Conservation (phyloP, 2,888 invertebrate species). For the Eupithecia inturbata region DNA sequence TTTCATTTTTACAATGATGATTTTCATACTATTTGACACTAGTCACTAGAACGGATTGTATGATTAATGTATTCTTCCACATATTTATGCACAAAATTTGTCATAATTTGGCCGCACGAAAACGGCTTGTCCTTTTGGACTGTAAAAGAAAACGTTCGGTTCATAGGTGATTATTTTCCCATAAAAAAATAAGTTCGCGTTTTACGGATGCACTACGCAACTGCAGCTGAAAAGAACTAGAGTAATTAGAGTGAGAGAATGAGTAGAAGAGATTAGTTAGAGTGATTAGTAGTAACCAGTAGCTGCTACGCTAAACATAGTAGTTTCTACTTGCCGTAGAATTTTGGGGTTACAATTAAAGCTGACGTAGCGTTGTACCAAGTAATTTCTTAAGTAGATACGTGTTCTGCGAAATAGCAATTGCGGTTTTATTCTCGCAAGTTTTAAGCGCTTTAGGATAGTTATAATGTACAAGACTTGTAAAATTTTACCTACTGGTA, state of each 20-base stretch:
- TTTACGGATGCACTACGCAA: not conserved
- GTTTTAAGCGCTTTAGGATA: slow-evolving; percentile 3
- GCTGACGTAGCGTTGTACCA: not conserved
- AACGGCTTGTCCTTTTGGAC: not conserved
- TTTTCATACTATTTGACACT: not conserved
- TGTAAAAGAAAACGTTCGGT: not conserved
- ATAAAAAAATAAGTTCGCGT: no score
- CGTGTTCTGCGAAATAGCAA: not conserved
- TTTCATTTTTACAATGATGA: not conserved
- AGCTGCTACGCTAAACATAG: not conserved
- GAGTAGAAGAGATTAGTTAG: no score
- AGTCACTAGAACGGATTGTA: not conserved
- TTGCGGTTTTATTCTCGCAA: not conserved
- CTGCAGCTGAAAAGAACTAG: not conserved
- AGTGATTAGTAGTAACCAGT: no score
- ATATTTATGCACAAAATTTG: no score
- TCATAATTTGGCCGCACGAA: no score
- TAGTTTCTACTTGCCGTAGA: not conserved
- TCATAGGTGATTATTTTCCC: no score
- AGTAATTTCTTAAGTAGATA: not conserved
- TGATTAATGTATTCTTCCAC: no score
- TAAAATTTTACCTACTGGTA: not conserved
- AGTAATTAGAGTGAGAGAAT: no score
- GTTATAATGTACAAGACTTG: not conserved
- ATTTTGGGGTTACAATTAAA: not conserved